Percentiles rank a stretch among this genome's conserved stretches.
phyloP scores from a whole-genome alignment of 1,140 invertebrate genomes.

The Condylostylus longicornis region DNA sequence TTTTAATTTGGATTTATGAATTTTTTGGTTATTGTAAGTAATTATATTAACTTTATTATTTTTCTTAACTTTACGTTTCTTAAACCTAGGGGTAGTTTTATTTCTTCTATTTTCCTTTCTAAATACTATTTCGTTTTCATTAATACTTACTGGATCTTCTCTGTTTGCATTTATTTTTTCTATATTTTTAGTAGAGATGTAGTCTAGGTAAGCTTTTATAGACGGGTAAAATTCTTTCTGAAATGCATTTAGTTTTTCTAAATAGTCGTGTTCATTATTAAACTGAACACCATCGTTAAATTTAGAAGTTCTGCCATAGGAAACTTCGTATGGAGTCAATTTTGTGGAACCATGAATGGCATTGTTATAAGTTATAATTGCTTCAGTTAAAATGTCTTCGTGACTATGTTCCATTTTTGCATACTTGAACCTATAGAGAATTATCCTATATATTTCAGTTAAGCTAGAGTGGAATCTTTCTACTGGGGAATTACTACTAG shows the following conservation, averaged over 20 bases:
- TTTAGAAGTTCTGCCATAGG: constrained; percentile 1
- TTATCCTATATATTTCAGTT: constrained; percentile 11
- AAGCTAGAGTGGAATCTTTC: constrained; percentile 14
- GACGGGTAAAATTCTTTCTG: too few relatives aligned
- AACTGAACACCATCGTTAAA: neutral
- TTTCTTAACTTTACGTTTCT: too few relatives aligned
- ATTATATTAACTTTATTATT: too few relatives aligned
- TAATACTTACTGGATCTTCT: too few relatives aligned
- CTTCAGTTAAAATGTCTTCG: constrained; percentile 3
- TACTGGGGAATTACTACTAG: constrained; percentile 7
- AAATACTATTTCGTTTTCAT: too few relatives aligned
- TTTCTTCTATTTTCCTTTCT: too few relatives aligned
- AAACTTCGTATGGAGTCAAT: constrained; percentile 3
- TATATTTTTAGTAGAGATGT: too few relatives aligned
- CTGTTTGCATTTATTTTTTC: too few relatives aligned
- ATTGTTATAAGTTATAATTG: constrained; percentile 11
- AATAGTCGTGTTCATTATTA: neutral
- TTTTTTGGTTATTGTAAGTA: too few relatives aligned
- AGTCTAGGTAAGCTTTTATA: too few relatives aligned
- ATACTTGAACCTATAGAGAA: constrained; percentile 6
- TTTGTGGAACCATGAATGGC: constrained; percentile 13
- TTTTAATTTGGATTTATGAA: too few relatives aligned
- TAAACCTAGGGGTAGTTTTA: too few relatives aligned
- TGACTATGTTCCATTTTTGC: constrained; percentile 9
- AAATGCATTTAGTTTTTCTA: constrained; percentile 1